phyloP scores from a whole-genome alignment of 2,797 vertebrate genomes.

The Hapalemur alaotrensis region DNA sequence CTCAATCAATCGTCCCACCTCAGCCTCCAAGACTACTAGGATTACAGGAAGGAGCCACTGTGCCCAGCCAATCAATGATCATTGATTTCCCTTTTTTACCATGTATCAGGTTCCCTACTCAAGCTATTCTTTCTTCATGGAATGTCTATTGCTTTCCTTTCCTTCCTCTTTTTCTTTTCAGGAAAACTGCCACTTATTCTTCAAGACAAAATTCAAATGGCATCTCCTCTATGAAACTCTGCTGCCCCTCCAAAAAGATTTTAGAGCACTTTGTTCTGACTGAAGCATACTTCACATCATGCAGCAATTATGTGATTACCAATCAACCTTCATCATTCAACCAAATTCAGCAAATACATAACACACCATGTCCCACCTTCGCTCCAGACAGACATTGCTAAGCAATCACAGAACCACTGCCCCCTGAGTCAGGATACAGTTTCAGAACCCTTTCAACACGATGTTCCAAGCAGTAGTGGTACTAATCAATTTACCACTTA shows the following conservation, averaged over 20 bases:
- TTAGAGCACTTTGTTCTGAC: not conserved
- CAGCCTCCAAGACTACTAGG: not conserved
- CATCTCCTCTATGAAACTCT: not conserved
- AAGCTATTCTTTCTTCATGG: not conserved
- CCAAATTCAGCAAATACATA: not conserved
- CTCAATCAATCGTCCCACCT: not conserved
- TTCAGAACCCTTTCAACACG: not conserved
- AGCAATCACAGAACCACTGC: not conserved
- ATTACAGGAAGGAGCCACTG: not conserved
- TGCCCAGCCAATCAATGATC: not conserved
- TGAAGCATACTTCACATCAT: not conserved
- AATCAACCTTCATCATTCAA: not conserved
- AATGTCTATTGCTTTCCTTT: not conserved
- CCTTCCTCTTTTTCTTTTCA: not conserved
- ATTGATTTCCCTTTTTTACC: not conserved
- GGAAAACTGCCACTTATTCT: not conserved
- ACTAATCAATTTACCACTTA: not conserved
- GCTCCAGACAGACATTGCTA: not conserved
- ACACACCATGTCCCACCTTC: not conserved
- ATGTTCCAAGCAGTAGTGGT: not conserved
- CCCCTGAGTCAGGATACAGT: not conserved
- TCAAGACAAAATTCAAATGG: constrained; percentile 25
- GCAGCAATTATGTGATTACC: not conserved
- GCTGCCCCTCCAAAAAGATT: not conserved
- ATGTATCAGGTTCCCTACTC: not conserved